Evolutionary conservation across 2,888 invertebrate species (phyloP).

Genomic region (Linyphia triangularis): DNA sequence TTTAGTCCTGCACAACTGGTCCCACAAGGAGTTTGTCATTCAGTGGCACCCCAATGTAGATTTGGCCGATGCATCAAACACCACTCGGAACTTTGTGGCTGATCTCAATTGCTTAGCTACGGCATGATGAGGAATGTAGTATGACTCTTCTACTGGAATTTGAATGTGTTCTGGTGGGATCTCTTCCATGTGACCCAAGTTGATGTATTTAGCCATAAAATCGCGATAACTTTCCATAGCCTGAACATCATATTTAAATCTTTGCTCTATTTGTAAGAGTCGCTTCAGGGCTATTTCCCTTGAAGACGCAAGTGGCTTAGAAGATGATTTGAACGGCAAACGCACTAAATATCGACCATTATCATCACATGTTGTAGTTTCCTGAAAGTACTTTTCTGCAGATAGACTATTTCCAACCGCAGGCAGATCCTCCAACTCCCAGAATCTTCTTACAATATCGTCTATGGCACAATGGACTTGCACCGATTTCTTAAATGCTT

Average conservation of each 20-base stretch:
- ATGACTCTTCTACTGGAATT: neutral
- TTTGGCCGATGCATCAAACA: neutral
- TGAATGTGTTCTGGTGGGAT: neutral
- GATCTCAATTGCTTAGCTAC: neutral
- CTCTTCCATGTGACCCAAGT: neutral
- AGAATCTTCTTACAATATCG: too few species aligned
- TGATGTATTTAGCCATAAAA: neutral
- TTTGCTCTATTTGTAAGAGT: too few species aligned
- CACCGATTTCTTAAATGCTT: too few species aligned
- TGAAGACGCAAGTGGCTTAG: neutral
- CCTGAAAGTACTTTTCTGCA: neutral
- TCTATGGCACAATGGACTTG: too few species aligned
- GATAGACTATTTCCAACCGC: too few species aligned
- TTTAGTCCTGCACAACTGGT: too few species aligned
- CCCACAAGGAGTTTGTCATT: neutral
- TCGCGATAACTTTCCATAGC: neutral
- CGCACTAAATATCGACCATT: neutral
- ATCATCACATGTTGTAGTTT: neutral
- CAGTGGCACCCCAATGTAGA: neutral
- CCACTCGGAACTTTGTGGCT: neutral
- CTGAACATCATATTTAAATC: neutral
- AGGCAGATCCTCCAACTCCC: too few species aligned
- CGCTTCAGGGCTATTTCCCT: too few species aligned
- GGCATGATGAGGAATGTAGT: neutral
- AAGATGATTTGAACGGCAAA: neutral